phyloP scores from a whole-genome alignment of 2,888 invertebrate species.

The Eupithecia inturbata region DNA sequence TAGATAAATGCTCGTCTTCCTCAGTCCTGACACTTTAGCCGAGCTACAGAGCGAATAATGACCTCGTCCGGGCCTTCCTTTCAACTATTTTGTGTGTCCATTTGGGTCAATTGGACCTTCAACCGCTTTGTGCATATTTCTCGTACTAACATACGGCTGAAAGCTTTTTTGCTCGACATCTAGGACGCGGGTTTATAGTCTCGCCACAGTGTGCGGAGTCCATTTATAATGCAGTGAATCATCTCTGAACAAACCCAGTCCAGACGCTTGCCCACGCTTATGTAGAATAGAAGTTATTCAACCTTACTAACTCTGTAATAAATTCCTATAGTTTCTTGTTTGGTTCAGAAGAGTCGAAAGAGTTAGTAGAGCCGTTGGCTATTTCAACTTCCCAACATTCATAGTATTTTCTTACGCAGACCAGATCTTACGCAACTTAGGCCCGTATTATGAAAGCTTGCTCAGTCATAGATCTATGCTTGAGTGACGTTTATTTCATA shows the following conservation, averaged over 20 bases:
- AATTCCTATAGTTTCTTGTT: not conserved
- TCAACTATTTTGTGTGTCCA: conserved; percentile 80
- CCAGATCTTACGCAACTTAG: no score
- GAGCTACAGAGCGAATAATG: conserved; percentile 79
- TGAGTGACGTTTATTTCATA: no score
- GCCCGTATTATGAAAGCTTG: no score
- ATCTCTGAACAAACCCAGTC: conserved; percentile 9
- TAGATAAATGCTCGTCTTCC: conserved; percentile 78
- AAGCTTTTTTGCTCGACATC: conserved; percentile 71
- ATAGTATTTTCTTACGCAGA: not conserved
- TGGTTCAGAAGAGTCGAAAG: not conserved
- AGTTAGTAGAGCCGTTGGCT: not conserved
- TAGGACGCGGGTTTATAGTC: conserved; percentile 47
- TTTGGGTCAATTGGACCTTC: conserved; percentile 81
- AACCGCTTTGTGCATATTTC: conserved; percentile 76
- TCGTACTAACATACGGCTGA: conserved; percentile 65
- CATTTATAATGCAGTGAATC: conserved; percentile 17
- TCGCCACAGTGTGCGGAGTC: conserved; percentile 20
- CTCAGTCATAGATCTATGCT: no score
- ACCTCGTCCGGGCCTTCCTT: conserved; percentile 72
- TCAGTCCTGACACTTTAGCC: conserved; percentile 75
- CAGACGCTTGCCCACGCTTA: not conserved
- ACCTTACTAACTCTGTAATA: not conserved
- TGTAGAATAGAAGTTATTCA: not conserved
- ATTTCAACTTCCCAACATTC: not conserved